Conservation (phyloP, 53 echinoderm and acorn worm genomes). For the Paracentrotus lividus region DNA sequence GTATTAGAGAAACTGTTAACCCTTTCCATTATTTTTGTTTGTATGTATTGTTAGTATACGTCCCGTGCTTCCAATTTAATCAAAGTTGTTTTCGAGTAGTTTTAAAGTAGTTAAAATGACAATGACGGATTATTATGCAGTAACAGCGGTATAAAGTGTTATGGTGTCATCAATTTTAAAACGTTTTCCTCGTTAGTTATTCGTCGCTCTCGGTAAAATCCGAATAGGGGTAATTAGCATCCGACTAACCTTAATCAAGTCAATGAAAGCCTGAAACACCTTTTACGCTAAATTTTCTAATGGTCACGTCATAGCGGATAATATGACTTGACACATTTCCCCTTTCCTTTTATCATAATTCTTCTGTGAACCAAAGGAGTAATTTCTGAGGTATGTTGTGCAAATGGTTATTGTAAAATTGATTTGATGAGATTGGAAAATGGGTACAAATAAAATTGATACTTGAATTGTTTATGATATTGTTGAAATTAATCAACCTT, state of each 20-base stretch:
- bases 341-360: no score
- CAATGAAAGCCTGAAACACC: background rate
- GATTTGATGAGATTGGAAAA: no score
- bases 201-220: background rate
- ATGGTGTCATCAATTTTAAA: background rate
- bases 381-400: no score
- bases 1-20: background rate
- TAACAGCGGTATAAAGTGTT: background rate
- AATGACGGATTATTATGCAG: background rate
- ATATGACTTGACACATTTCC: no score
- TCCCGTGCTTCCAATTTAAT: background rate
- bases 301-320: no score
- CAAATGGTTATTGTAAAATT: no score
- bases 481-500: no score
- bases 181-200: no score
- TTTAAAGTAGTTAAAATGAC: background rate
- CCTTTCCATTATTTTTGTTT: background rate
- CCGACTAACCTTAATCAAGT: background rate
- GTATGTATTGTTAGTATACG: background rate
- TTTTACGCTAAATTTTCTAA: background rate
- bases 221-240: background rate
- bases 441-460: no score
- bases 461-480: no score
- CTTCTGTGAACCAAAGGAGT: no score
- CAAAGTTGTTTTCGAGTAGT: background rate